phyloP scores from a whole-genome alignment of 2,888 invertebrate genomes.

The Hirtodrosophila duncani region DNA sequence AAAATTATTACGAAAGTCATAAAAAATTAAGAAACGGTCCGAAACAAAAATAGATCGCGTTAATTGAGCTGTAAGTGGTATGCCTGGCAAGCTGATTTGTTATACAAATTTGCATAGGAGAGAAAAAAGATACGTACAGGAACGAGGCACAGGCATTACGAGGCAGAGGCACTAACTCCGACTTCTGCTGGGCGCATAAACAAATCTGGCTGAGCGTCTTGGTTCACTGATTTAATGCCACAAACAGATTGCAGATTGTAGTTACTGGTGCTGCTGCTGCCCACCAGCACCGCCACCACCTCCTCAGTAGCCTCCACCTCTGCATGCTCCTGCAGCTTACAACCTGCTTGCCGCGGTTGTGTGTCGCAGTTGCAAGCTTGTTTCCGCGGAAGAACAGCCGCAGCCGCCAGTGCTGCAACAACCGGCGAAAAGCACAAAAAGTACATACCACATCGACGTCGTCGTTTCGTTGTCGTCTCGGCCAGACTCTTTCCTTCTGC shows the following conservation, averaged over 20 bases:
- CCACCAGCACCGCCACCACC: slow-evolving; percentile 4
- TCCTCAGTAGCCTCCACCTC: slow-evolving; percentile 13
- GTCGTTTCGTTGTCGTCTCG: slow-evolving; percentile 21
- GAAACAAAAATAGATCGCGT: slow-evolving; percentile 18
- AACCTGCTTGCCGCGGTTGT: slow-evolving; percentile 66
- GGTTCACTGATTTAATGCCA: slow-evolving; percentile 73
- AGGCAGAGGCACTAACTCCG: slow-evolving; percentile 19
- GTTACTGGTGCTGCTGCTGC: slow-evolving; percentile 18
- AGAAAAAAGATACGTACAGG: background rate
- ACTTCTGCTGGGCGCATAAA: slow-evolving; percentile 54
- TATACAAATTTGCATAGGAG: slow-evolving; percentile 58
- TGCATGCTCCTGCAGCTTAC: slow-evolving; percentile 42
- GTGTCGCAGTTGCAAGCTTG: slow-evolving; percentile 58
- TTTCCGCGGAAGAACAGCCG: slow-evolving; percentile 64
- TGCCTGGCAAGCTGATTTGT: slow-evolving; percentile 62
- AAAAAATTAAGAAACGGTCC: too few relatives aligned
- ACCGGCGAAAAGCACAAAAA: slow-evolving; percentile 18
- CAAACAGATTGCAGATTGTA: slow-evolving; percentile 71
- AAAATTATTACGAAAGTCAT: too few relatives aligned
- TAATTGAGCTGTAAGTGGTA: slow-evolving; percentile 67
- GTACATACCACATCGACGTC: slow-evolving; percentile 24
- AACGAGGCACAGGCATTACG: background rate
- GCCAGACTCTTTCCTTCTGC: slow-evolving; percentile 40
- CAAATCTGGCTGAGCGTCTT: slow-evolving; percentile 69
- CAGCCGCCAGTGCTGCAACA: slow-evolving; percentile 25